Evolutionary conservation across 2,888 invertebrate genomes (phyloP), one percentile per base, ranked within the genome.

Genomic region (Drosophila buzzatii): DNA sequence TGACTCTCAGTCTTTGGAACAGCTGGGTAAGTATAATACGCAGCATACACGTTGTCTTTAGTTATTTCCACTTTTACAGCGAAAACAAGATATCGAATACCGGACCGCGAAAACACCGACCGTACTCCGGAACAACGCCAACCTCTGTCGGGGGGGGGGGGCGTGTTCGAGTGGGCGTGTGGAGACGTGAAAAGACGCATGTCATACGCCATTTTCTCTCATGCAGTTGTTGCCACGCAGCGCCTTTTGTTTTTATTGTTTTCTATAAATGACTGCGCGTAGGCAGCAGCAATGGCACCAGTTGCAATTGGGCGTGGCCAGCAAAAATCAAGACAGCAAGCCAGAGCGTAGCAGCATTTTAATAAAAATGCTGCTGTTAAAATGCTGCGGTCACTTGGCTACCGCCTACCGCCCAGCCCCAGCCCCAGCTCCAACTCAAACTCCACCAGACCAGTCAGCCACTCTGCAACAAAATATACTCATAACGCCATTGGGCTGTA

Each of bases 351-450:
- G 69, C 58, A 69, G 68, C 71, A 71, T 82, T 84, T 87, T 79
- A 76, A 81, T 79, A 76, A 84, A 84, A 87, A 76, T 74, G 66
- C 73, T 73, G 73, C 85, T 79, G 84, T 85, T 82, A 82, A 85
- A 85, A 82, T 73, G 70, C 73, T 82, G 88, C 73, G 81, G 88
- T 82, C 87, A 82, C 73, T 84, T 70, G 70, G 64, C 52, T 58
- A 35, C 3, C 42, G n/a, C 5, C 41, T n/a, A n/a, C n/a, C n/a
- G n/a, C n/a, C 16, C 12, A 35, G 0, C 37, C 14, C 37, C 37
- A 16, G 0, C 37, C 7, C 14, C 2, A 45, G 56, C 53, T 35
- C 47, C 20, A 5, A 20, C 18, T n/a, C 59, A 44, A 14, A 12
- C 20, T 10, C 18, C 69, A 31, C 41, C 41, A 8, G 7, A 6